Evolutionary conservation across 2,888 invertebrate species (phyloP).

Genomic region (Aquatica leii): DNA sequence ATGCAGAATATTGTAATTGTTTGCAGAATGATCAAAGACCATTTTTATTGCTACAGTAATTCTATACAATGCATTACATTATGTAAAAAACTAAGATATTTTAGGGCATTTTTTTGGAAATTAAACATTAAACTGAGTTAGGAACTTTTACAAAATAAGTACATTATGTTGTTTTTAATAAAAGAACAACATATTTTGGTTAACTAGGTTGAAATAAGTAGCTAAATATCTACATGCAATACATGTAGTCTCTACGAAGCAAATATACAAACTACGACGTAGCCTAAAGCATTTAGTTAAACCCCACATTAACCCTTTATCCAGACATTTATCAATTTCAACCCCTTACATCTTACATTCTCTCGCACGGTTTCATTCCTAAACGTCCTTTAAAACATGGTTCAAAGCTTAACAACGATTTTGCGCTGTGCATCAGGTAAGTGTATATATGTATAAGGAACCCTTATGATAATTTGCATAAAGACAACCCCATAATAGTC

Average conservation of each 20-base stretch:
- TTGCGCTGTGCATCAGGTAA: slow-evolving; percentile 6
- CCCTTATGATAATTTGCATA: slow-evolving; percentile 33
- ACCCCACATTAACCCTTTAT: slow-evolving; percentile 39
- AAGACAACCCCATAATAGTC: slow-evolving; percentile 33
- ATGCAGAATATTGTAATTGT: too few relatives aligned
- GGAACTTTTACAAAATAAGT: too few relatives aligned
- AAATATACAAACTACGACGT: slow-evolving; percentile 31
- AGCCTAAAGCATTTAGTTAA: slow-evolving; percentile 24
- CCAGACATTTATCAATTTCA: slow-evolving; percentile 38
- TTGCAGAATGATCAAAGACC: too few relatives aligned
- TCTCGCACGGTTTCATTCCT: slow-evolving; percentile 17
- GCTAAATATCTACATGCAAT: slow-evolving; percentile 2
- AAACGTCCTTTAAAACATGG: slow-evolving; percentile 16
- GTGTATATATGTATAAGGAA: slow-evolving; percentile 2
- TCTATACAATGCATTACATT: too few relatives aligned
- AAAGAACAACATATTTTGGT: too few relatives aligned
- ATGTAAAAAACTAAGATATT: too few relatives aligned
- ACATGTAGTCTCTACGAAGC: slow-evolving; percentile 20
- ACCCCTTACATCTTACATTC: slow-evolving; percentile 20
- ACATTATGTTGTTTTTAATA: too few relatives aligned
- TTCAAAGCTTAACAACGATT: slow-evolving; percentile 10
- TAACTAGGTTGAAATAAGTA: background rate
- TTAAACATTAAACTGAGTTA: too few relatives aligned
- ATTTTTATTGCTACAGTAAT: too few relatives aligned
- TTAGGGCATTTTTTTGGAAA: too few relatives aligned